phyloP scores from a whole-genome alignment of 2,888 invertebrate genomes.

The Microctonus brassicae region DNA sequence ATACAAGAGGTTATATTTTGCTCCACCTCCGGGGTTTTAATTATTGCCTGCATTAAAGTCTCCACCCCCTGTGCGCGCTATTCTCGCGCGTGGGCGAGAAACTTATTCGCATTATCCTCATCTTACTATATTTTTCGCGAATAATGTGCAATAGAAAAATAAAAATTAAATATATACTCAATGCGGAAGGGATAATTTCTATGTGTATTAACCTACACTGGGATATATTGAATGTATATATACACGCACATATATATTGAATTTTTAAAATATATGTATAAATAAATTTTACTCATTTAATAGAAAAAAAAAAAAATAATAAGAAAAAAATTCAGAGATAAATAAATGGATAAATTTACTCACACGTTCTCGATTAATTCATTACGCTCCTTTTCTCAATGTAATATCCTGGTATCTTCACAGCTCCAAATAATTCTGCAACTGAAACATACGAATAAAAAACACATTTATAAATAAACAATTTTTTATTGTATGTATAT shows the following conservation, averaged over 20 bases:
- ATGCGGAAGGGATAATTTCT: neutral
- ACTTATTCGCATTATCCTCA: conserved; percentile 7
- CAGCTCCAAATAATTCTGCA: neutral
- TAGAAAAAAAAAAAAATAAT: neutral
- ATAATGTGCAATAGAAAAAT: neutral
- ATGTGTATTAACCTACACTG: too few relatives aligned
- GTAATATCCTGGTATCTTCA: neutral
- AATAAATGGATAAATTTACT: neutral
- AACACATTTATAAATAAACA: neutral
- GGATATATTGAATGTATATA: too few relatives aligned
- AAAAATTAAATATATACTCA: neutral
- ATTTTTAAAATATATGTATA: neutral
- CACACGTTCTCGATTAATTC: neutral
- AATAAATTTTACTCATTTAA: neutral
- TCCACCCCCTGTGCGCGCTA: conserved; percentile 18
- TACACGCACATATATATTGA: neutral
- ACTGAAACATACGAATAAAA: neutral
- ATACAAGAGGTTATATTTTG: neutral
- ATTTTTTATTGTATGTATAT: neutral
- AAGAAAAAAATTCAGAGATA: neutral
- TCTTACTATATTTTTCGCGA: neutral
- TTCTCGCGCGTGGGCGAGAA: conserved; percentile 28
- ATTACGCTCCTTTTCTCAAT: neutral
- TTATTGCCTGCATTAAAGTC: conserved; percentile 33
- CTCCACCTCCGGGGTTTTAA: conserved; percentile 38